Base-by-base conservation (phyloP, 2,888 invertebrate genomes). In the Conomelus anceps region DNA sequence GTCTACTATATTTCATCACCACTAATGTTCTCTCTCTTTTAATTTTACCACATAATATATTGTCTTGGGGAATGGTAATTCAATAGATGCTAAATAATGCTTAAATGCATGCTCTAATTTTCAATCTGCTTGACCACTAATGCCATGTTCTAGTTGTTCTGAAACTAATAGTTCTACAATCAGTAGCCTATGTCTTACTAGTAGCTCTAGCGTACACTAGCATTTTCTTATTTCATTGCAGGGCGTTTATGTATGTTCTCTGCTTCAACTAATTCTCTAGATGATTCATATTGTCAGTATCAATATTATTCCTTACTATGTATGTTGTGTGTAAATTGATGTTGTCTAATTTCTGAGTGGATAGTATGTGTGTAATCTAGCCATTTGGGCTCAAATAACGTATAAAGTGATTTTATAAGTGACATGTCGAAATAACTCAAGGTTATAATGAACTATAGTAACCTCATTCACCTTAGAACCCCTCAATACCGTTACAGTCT, bases 21-120 rank as follows among this genome's bases (percentile, higher is more conserved):
- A 63, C 63, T 63, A 63, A 63, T 63, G 63, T n/a, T 63, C 63
- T 63, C n/a, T 34, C 11, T 34, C 11, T 17, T 63, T n/a, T 63
- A 63, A 63, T 63, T 63, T 63, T n/a, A 63, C n/a, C 63, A 63
- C n/a, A 63, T 63, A n/a, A n/a, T 20, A 26, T 23, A 86, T 22
- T 23, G 86, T 86, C 86, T 86, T 86, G 86, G 86, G 86, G 86
- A 86, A 86, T 86, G 86, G 63, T 63, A 63, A 63, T 63, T 63
- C n/a, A 63, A n/a, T 63, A 63, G 63, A 63, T 63, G 63, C 63
- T 63, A n/a, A 63, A 13, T 63, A n/a, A 63, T 63, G 63, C 63
- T 63, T 63, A 63, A 63, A 0, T n/a, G 63, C 63, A 63, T 63
- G 63, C n/a, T 63, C 63, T 34, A n/a, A 63, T 63, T n/a, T n/a